phyloP scores from a whole-genome alignment of 2,113 vertebrate species.

The Forbesichthys agassizii region DNA sequence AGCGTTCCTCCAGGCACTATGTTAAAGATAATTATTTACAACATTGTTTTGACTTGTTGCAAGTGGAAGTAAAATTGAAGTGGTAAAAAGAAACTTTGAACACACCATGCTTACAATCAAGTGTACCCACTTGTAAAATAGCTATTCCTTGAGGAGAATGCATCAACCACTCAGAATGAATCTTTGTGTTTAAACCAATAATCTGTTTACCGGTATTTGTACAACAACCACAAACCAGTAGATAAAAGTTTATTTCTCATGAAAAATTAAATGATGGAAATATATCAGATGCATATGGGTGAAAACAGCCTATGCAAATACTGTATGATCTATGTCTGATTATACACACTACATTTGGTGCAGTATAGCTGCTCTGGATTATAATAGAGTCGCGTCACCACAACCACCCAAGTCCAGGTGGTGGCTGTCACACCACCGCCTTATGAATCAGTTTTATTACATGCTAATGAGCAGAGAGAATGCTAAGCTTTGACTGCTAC shows the following conservation, averaged over 20 bases:
- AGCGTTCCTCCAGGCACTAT: constrained; percentile 37
- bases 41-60: constrained; percentile 54
- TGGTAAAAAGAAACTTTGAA: constrained; percentile 42
- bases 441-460: constrained; percentile 30
- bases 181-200: constrained; percentile 23
- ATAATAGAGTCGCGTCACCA: constrained; percentile 24
- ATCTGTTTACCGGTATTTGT: constrained; percentile 6
- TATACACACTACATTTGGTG: not conserved
- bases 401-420: constrained; percentile 12
- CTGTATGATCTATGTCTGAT: too few relatives aligned
- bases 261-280: constrained; percentile 13
- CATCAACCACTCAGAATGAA: constrained; percentile 14
- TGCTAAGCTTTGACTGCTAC: constrained; percentile 8
- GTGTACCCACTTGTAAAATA: constrained; percentile 45
- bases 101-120: constrained; percentile 37
- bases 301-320: too few relatives aligned
- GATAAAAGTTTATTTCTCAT: constrained; percentile 14
- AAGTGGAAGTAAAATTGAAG: constrained; percentile 46
- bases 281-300: not conserved
- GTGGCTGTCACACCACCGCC: constrained; percentile 3
- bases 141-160: not conserved
- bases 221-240: constrained; percentile 12
- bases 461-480: constrained; percentile 19
- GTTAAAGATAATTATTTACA: constrained; percentile 48
- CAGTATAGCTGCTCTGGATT: constrained; percentile 24